Conservation (phyloP, 37 sponge, comb jelly and placozoan species). For the Ianthella basta region DNA sequence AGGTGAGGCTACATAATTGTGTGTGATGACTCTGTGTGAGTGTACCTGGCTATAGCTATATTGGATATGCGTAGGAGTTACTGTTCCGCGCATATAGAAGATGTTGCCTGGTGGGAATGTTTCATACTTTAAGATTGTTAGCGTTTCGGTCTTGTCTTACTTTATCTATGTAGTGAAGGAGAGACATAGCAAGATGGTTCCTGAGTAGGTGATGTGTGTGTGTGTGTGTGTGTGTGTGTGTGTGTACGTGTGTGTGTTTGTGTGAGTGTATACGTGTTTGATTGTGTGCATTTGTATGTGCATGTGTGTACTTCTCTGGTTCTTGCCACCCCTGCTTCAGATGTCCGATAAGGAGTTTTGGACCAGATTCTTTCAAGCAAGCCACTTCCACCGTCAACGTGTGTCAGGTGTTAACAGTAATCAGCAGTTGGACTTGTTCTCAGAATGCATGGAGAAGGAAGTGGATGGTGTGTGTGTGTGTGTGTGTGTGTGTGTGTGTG, state of each 20-base stretch:
- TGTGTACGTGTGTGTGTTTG: no score
- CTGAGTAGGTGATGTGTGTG: slow-evolving; percentile 49
- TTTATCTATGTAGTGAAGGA: slow-evolving; percentile 51
- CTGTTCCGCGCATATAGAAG: no score
- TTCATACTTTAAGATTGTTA: no score
- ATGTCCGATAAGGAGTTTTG: slow-evolving; percentile 86
- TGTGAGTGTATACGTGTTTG: no score
- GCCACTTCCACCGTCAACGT: slow-evolving; percentile 73
- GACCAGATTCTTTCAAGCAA: slow-evolving; percentile 86
- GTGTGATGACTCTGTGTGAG: neutral
- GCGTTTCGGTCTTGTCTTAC: neutral
- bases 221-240: neutral
- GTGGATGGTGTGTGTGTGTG: neutral
- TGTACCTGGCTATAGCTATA: neutral
- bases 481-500: slow-evolving; percentile 29
- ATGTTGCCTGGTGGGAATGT: no score
- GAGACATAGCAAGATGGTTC: slow-evolving; percentile 72
- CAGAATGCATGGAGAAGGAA: slow-evolving; percentile 56
- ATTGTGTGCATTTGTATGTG: no score
- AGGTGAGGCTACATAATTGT: slow-evolving; percentile 40
- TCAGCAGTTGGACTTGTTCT: slow-evolving; percentile 37
- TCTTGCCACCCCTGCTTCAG: slow-evolving; percentile 28
- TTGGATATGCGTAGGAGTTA: neutral
- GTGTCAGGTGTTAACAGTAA: neutral
- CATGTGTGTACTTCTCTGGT: no score